Evolutionary conservation across 2,888 invertebrate species (phyloP), one percentile per base, ranked within the genome.

Genomic region (Acanthosepion esculentum): DNA sequence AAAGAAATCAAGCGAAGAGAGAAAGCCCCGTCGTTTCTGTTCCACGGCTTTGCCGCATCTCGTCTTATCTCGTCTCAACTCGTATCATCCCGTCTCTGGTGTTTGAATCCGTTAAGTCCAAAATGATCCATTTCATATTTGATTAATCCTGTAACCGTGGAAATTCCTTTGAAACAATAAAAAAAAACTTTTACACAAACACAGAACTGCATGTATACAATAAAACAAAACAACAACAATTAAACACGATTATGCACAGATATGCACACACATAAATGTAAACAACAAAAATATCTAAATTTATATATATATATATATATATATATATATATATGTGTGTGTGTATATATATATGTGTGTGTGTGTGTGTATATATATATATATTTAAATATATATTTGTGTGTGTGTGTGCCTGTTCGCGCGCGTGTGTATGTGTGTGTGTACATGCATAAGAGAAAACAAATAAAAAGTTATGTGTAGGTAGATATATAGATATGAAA

Each of bases 231-330:
- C n/a, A n/a, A 12, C 3, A 7, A n/a, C 78, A 78, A 33, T 15
- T 18, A 33, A 15, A n/a, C n/a, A 78, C 12, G 3, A 78, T 10
- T 7, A n/a, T 10, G 29, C 12, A 78, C 10, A 78, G 12, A 78
- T 78, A n/a, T 78, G n/a, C n/a, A n/a, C n/a, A n/a, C n/a, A n/a
- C 18, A n/a, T n/a, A 78, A 18, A 78, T 64, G 6, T 59, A 29
- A 59, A 59, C 26, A 59, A 26, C 59, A 23, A 50, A 10, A 50
- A 64, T 64, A 64, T 64, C 3, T 78, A 78, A n/a, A 78, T 78
- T n/a, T 78, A 78, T 78, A 78, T 78, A 78, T 78, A 78, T 78
- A 78, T 78, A 78, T 78, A 78, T 78, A 78, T 78, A 78, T 78
- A 78, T 78, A 78, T 78, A 78, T n/a, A 78, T 78, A 78, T 78